Evolutionary conservation across 2,797 vertebrate species (phyloP).

Genomic region (Darevskia mixta): DNA sequence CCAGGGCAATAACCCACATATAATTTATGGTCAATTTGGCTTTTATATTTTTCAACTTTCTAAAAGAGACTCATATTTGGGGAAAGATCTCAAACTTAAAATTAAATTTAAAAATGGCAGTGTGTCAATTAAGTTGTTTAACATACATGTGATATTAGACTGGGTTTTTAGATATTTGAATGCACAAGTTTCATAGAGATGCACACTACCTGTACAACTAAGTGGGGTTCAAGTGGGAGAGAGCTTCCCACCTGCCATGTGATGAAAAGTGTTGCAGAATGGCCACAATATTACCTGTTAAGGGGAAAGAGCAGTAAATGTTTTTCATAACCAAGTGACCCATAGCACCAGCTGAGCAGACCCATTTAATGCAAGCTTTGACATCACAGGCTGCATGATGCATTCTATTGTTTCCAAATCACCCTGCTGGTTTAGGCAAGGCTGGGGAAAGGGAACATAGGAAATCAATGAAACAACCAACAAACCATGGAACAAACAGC

Average conservation of each 20-base stretch:
- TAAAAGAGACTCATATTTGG: too few species aligned
- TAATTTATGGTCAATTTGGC: too few species aligned
- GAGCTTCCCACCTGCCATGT: slow-evolving; percentile 52
- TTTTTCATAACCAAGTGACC: slow-evolving; percentile 39
- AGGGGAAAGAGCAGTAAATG: slow-evolving; percentile 49
- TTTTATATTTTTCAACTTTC: too few species aligned
- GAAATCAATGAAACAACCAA: not conserved
- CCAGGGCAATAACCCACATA: too few species aligned
- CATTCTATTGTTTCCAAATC: not conserved
- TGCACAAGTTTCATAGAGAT: slow-evolving; percentile 62
- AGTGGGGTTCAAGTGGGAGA: slow-evolving; percentile 61
- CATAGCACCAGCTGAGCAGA: not conserved
- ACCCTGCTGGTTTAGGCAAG: not conserved
- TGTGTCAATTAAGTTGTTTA: too few species aligned
- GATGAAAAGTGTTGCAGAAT: slow-evolving; percentile 47
- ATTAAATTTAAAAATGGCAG: too few species aligned
- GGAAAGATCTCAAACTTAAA: too few species aligned
- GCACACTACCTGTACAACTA: slow-evolving; percentile 39
- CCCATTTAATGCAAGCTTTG: slow-evolving; percentile 29
- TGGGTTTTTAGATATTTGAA: slow-evolving; percentile 59
- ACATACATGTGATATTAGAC: not conserved
- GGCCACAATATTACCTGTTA: slow-evolving; percentile 42
- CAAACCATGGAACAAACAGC: not conserved
- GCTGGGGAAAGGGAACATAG: not conserved
- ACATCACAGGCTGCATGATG: not conserved